phyloP scores from a whole-genome alignment of 2,888 invertebrate species.

The Microplitis manilae region DNA sequence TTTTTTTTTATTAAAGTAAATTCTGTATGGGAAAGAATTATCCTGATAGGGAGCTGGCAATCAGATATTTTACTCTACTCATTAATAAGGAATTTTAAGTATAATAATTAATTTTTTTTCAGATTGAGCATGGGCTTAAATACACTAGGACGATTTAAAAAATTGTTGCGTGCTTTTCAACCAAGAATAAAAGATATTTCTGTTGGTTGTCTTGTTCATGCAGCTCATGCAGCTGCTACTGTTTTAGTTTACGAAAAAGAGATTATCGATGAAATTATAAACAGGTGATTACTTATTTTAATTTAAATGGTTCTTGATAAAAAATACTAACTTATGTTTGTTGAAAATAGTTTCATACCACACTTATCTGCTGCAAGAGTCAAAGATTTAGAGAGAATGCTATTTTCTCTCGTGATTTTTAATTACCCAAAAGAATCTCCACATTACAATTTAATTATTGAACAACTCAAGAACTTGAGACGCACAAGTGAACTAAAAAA shows the following conservation, averaged over 20 bases:
- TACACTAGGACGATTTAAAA: background rate
- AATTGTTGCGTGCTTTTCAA: slow-evolving; percentile 50
- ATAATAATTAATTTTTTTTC: slow-evolving; percentile 16
- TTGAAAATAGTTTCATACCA: background rate
- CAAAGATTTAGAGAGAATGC: slow-evolving; percentile 84
- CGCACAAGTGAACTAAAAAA: slow-evolving; percentile 75
- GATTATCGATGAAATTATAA: slow-evolving; percentile 73
- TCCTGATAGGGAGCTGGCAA: background rate
- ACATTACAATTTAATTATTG: slow-evolving; percentile 70
- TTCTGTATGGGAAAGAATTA: no score
- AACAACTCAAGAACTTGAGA: slow-evolving; percentile 74
- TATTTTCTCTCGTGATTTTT: slow-evolving; percentile 77
- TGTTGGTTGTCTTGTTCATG: slow-evolving; percentile 77
- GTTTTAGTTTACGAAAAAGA: slow-evolving; percentile 72
- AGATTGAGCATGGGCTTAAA: slow-evolving; percentile 51
- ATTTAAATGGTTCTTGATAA: background rate
- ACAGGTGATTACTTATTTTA: slow-evolving; percentile 59
- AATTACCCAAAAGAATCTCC: slow-evolving; percentile 74
- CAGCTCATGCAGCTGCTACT: slow-evolving; percentile 77
- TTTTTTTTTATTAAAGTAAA: background rate
- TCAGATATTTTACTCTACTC: background rate
- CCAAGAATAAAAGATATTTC: slow-evolving; percentile 77
- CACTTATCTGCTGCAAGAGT: slow-evolving; percentile 72
- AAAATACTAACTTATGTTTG: background rate
- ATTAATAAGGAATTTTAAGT: background rate